Conservation (phyloP, 2,888 invertebrate genomes). For the Dromius quadrimaculatus region DNA sequence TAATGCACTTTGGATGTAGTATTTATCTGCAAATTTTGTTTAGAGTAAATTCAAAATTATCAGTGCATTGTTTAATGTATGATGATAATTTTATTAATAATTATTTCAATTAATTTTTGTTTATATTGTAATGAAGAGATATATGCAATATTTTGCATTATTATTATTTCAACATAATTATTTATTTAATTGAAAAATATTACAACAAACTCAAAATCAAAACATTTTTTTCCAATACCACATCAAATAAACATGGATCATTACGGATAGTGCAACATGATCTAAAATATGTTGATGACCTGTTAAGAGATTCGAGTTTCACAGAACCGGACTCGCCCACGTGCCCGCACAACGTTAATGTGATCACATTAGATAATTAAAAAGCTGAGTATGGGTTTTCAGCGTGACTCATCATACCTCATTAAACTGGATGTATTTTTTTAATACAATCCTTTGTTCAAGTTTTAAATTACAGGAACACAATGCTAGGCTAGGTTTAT, state of each 20-base stretch:
- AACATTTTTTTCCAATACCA: too few species aligned
- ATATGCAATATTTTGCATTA: slow-evolving; percentile 3
- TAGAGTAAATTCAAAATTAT: slow-evolving; percentile 9
- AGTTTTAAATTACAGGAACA: background rate
- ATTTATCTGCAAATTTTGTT: slow-evolving; percentile 9
- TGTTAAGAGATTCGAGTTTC: slow-evolving; percentile 12
- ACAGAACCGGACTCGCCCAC: slow-evolving; percentile 27
- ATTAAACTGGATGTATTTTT: slow-evolving; percentile 15
- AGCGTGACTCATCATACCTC: background rate
- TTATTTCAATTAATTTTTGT: slow-evolving; percentile 7
- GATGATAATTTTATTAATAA: slow-evolving; percentile 24
- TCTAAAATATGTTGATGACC: slow-evolving; percentile 20
- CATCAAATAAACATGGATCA: slow-evolving; percentile 35
- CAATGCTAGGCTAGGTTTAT: too few species aligned
- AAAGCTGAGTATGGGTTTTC: slow-evolving; percentile 1
- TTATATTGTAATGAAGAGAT: slow-evolving; percentile 5
- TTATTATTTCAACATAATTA: background rate
- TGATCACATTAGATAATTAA: slow-evolving; percentile 36
- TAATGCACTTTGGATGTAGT: slow-evolving; percentile 11
- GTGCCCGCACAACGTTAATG: background rate
- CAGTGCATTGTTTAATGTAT: slow-evolving; percentile 6
- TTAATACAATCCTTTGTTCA: background rate
- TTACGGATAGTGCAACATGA: slow-evolving; percentile 23
- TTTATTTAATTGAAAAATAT: background rate
- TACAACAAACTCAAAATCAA: too few species aligned